Percentiles rank a stretch among this genome's conserved stretches.
These are phyloP conservation scores for Sebastes hubbsi DNA, from an alignment of 2,797 vertebrate species.

Conservation along the genomic window DNA sequence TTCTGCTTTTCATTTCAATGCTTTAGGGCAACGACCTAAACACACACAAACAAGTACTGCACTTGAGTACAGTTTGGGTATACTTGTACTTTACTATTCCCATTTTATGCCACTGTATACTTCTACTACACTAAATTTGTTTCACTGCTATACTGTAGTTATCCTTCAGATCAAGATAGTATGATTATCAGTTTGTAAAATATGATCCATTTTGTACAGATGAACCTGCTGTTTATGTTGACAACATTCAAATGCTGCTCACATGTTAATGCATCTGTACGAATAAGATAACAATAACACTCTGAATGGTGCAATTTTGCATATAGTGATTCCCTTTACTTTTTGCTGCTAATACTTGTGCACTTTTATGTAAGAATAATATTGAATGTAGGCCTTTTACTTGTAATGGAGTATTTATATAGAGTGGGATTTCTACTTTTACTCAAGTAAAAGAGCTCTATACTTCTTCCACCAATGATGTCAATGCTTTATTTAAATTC, in stretches of 20 bases:
- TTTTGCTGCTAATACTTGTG: background rate
- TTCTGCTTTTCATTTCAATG: slow-evolving; percentile 1
- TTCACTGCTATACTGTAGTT: background rate
- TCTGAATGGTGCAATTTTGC: background rate
- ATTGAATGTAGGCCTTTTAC: background rate
- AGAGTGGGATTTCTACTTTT: background rate
- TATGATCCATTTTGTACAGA: background rate
- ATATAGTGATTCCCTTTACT: background rate
- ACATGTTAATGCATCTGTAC: background rate
- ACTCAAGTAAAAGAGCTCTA: background rate
- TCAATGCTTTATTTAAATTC: background rate
- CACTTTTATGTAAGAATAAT: background rate
- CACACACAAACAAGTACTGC: background rate
- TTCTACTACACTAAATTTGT: background rate
- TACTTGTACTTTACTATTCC: background rate
- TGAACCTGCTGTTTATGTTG: background rate
- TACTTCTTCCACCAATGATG: background rate
- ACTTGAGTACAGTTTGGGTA: background rate
- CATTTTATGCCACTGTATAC: background rate
- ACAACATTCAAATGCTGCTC: background rate
- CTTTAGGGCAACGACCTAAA: background rate
- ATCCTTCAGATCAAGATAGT: background rate
- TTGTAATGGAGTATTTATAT: background rate
- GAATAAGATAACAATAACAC: background rate
- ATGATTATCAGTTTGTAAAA: background rate